phyloP scores from a whole-genome alignment of 2,113 vertebrate genomes.

The Turdus rufiventris region DNA sequence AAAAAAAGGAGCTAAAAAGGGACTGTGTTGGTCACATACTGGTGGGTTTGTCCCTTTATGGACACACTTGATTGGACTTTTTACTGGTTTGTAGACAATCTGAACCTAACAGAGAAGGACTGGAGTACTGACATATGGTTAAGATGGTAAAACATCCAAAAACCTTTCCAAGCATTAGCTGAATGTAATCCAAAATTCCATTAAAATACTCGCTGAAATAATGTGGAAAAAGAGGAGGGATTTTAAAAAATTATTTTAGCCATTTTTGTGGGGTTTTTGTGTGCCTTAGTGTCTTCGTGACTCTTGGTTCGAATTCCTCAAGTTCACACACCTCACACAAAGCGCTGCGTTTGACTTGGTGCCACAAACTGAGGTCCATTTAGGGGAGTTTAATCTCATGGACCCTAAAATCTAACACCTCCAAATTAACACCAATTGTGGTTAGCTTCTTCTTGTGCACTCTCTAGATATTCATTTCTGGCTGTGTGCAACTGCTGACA shows the following conservation, averaged over 20 bases:
- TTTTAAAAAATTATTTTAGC: neutral
- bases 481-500: neutral
- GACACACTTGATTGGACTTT: neutral
- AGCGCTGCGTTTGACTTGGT: neutral
- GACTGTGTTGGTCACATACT: neutral
- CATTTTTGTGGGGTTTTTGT: neutral
- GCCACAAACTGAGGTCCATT: neutral
- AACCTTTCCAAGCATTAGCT: slow-evolving; percentile 38
- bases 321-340: neutral
- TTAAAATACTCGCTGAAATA: slow-evolving; percentile 31
- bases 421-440: slow-evolving; percentile 49
- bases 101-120: neutral
- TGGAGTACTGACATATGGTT: slow-evolving; percentile 47
- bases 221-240: neutral
- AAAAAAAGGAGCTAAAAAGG: neutral
- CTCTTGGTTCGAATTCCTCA: neutral
- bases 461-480: neutral
- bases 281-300: neutral
- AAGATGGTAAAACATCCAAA: slow-evolving; percentile 41
- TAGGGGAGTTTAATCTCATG: neutral
- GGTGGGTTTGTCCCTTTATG: neutral
- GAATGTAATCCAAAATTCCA: slow-evolving; percentile 49
- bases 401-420: slow-evolving; percentile 26
- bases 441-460: slow-evolving; percentile 2
- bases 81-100: neutral